phyloP scores from a whole-genome alignment of 2,888 invertebrate genomes.

The Watsonalla binaria region DNA sequence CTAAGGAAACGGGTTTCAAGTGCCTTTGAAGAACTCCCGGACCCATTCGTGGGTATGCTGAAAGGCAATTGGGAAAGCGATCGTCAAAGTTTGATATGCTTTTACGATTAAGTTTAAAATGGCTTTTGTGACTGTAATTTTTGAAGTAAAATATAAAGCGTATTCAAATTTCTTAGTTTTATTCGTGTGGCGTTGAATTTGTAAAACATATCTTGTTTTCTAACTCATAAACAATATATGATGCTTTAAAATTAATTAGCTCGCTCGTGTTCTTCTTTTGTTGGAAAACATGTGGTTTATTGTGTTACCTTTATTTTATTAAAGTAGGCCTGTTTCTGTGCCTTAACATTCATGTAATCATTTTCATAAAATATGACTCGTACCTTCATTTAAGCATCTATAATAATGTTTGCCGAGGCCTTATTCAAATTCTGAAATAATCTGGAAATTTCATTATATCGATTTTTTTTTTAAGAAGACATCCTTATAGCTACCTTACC shows the following conservation, averaged over 20 bases:
- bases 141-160: conserved; percentile 3
- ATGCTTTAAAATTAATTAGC: not conserved
- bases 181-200: not conserved
- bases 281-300: no score
- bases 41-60: conserved; percentile 29
- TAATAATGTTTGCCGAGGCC: no score
- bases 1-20: conserved; percentile 36
- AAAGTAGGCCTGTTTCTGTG: not conserved
- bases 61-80: conserved; percentile 35
- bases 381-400: no score
- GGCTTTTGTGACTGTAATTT: conserved; percentile 1
- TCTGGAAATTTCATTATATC: no score
- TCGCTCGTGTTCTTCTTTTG: no score
- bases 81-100: conserved; percentile 35
- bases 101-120: conserved; percentile 12
- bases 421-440: no score
- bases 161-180: conserved; percentile 5
- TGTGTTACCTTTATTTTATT: not conserved
- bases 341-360: no score
- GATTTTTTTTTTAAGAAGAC: no score
- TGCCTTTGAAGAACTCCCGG: conserved; percentile 41
- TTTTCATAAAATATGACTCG: no score
- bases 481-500: no score
- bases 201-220: not conserved
- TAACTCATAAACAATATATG: not conserved